phyloP scores from a whole-genome alignment of 1,140 invertebrate species.

The Pseudomyrmex gracilis region DNA sequence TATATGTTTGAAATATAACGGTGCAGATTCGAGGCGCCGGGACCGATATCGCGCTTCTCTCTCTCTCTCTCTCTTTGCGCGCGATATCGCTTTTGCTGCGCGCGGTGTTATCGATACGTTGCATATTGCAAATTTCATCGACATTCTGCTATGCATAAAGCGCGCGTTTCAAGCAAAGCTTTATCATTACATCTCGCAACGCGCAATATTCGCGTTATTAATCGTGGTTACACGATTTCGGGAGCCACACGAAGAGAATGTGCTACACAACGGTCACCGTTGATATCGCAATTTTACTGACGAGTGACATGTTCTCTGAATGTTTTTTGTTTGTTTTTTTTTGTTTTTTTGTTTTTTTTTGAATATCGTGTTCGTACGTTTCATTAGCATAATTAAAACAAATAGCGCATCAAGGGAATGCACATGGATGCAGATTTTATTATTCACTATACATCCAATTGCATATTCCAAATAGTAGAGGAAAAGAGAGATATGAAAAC shows the following conservation, averaged over 20 bases:
- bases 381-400: too few species aligned
- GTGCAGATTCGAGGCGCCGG: constrained; percentile 1
- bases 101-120: constrained; percentile 33
- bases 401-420: too few species aligned
- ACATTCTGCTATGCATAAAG: constrained; percentile 19
- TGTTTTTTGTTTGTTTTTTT: background rate
- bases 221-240: background rate
- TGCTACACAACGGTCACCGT: background rate
- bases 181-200: constrained; percentile 25
- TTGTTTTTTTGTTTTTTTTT: too few species aligned
- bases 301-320: background rate
- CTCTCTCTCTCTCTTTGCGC: constrained; percentile 6
- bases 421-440: too few species aligned
- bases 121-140: constrained; percentile 52
- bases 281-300: background rate
- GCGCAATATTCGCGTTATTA: background rate
- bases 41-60: constrained; percentile 16
- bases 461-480: background rate
- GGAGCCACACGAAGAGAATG: background rate
- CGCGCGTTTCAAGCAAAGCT: constrained; percentile 12
- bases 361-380: too few species aligned
- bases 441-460: constrained; percentile 6
- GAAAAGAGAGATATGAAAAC: background rate
- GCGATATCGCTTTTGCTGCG: constrained; percentile 17
- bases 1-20: constrained; percentile 23